Base-by-base conservation (phyloP, 2,113 vertebrate species). In the Thamnophis sirtalis region DNA sequence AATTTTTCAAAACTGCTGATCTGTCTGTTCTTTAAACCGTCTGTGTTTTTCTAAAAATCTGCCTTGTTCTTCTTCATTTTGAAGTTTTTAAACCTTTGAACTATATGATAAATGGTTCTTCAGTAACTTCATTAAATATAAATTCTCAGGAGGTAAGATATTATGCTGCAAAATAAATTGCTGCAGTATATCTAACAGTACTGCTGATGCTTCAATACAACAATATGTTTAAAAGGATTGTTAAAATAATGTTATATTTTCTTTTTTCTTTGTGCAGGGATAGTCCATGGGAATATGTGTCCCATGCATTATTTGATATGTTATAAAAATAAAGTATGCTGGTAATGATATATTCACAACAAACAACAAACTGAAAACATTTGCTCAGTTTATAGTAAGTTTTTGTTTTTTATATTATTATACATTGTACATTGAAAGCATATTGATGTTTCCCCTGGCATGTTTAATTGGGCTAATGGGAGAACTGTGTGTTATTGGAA, bases 81-180 rank as follows among this genome's bases (percentile, higher is more conserved):
- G 94, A 90, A 94, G 89, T 93, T 94, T 56, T 86, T 63, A 93
- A 95, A 90, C 84, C 93, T 93, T 93, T 96, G 11, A 96, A 95
- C 84, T 92, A 89, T 94, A 84, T 94, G 96, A 96, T 93, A 93
- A 95, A 95, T 95, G 1, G 17, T 68, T 95, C 73, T 54, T 93
- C 93, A 86, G 91, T 96, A 96, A 96, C 95, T 96, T 96, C 95
- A 95, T 96, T 93, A 95, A 95, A 89, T 51, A 24, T 2, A 1
- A 88, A 91, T 91, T 95, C 92, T 94, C 93, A 87, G 93, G 94
- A 92, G 89, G 54, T 10, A 89, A 89, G 84, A 68, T 54, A 73
- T 90, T 92, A 86, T 0, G 80, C 87, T 73, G 51, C 53, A 33
- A 91, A 68, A 89, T 73, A 84, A 91, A 73, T 93, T 88, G 53